Percentiles rank a stretch among this genome's conserved stretches.
phyloP scores from a whole-genome alignment of 2,113 vertebrate species.

The Ammodramus savannarum region DNA sequence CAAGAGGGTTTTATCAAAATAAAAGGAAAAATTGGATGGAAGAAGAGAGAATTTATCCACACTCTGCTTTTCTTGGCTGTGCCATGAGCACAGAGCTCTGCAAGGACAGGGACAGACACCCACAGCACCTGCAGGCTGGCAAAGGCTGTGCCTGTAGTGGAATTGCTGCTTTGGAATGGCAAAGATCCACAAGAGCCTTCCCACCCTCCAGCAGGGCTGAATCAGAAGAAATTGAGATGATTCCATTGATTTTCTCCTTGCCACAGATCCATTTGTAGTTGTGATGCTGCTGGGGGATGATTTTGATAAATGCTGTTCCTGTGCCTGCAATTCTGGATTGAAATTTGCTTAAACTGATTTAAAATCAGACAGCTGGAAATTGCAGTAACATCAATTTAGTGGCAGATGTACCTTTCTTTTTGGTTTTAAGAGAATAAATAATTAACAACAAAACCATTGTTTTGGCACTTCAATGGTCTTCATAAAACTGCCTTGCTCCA shows the following conservation, averaged over 20 bases:
- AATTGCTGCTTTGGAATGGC: not conserved
- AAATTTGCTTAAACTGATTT: not conserved
- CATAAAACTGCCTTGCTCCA: not conserved
- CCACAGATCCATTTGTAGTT: not conserved
- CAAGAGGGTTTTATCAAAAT: not conserved
- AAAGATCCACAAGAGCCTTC: not conserved
- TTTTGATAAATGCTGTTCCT: not conserved
- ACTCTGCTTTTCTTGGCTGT: not conserved
- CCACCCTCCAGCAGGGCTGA: not conserved
- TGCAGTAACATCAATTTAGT: not conserved
- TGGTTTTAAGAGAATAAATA: not conserved
- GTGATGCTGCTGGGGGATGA: not conserved
- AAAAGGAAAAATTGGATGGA: not conserved
- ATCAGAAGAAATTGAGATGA: not conserved
- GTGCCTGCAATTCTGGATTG: not conserved
- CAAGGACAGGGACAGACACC: not conserved
- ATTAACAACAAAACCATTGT: not conserved
- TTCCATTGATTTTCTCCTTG: not conserved
- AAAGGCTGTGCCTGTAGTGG: not conserved
- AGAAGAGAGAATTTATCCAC: not conserved
- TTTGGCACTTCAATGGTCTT: not conserved
- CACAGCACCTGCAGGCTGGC: not conserved
- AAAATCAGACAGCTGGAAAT: not conserved
- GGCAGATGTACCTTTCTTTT: rapidly evolving
- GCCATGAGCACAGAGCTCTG: not conserved